Evolutionary conservation across 2,113 vertebrate genomes (phyloP), one percentile per base, ranked within the genome.

Genomic region (Hypocryptadius cinnamomeus): DNA sequence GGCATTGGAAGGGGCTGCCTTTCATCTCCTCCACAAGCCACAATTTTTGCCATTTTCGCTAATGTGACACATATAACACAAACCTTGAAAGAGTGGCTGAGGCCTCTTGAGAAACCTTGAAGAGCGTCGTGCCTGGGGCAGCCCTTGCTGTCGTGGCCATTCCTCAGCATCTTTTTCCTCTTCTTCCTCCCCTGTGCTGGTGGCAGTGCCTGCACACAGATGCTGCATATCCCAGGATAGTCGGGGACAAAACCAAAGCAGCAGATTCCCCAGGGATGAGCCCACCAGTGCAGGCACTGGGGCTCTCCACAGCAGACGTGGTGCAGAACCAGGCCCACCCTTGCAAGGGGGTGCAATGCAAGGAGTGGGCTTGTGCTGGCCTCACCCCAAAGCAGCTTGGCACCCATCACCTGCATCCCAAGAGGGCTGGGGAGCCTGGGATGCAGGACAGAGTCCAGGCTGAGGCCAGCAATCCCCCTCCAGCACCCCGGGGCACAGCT

Each of bases 41-140:
- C 37, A 31, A 88, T 95, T 95, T 76, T 85, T 83, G 78, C 89
- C 79, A 54, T 83, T 96, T 96, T 87, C 2, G 8, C 90, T 93
- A 95, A 95, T 78, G 78, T 95, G 96, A 92, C 86, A 92, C 92
- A 92, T 95, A 90, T 60, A 95, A 92, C 4, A 6, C 94, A 89
- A 93, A 84, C 93, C 95, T 95, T 92, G 68, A 69, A 90, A 66
- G 71, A 92, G 71, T 3, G 0, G 79, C 60, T 57, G 71, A 56
- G n/a, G 77, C 56, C 80, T 91, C 85, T 77, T 69, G 82, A 88
- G 89, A 69, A 89, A 88, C 82, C 76, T 45, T n/a, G 83, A 85
- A 66, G 65, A 86, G 50, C 10, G 1, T 44, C 6, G 0, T 53
- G 68, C 78, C 77, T 91, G 71, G 69, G 66, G 69, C 51, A 79